phyloP scores from a whole-genome alignment of 1,140 invertebrate genomes.

The Bilobella aurantiaca region DNA sequence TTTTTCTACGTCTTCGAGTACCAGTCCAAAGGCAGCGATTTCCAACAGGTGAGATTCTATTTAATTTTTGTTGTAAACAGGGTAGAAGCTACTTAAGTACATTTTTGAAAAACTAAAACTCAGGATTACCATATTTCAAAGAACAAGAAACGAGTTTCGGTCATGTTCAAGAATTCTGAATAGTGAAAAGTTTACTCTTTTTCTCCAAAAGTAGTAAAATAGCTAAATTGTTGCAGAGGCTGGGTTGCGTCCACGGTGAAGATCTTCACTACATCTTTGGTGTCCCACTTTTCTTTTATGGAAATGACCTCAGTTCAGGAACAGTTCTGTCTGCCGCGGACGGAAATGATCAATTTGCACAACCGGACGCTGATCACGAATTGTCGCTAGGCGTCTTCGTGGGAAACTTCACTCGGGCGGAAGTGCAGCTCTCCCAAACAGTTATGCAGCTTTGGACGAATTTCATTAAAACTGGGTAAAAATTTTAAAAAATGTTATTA shows the following conservation, averaged over 20 bases:
- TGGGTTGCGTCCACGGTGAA: constrained; percentile 48
- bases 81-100: no score
- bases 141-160: background rate
- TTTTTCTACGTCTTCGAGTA: constrained; percentile 90
- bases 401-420: constrained; percentile 78
- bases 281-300: constrained; percentile 43
- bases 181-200: no score
- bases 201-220: no score
- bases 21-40: constrained; percentile 81
- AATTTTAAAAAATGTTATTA: no score
- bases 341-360: background rate
- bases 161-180: background rate
- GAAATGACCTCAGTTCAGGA: background rate
- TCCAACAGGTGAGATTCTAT: constrained; percentile 72
- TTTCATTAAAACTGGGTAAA: constrained; percentile 94
- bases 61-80: background rate
- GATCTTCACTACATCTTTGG: constrained; percentile 53
- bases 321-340: constrained; percentile 1
- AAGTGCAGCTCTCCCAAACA: constrained; percentile 76
- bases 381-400: constrained; percentile 60
- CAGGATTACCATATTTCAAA: no score
- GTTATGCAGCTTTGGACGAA: constrained; percentile 94
- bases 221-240: constrained; percentile 36
- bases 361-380: background rate
- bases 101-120: no score